Base-by-base conservation (phyloP, 2,888 invertebrate species). In the Patella pellucida region DNA sequence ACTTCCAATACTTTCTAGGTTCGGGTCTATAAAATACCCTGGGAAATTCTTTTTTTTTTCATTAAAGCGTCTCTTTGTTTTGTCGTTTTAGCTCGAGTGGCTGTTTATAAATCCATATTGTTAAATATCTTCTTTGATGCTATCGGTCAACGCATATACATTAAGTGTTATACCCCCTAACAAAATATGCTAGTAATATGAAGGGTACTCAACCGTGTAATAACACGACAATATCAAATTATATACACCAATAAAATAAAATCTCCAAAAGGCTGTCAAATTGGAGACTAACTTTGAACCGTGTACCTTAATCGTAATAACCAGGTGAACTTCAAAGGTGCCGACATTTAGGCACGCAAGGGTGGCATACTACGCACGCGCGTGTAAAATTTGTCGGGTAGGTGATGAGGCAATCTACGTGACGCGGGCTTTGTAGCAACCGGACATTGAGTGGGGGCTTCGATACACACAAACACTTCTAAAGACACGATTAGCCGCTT, bases 381-480 rank as follows among this genome's bases (percentile, higher is more conserved):
- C 62, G 19, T 62, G 62, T 62, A 9, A 62, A 62, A 62, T 62
- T 19, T 62, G 14, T 14, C 62, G n/a, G 23, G 62, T 62, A 62
- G 62, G 62, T 62, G 62, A 62, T 23, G 62, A 62, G 23, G 62
- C 62, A 62, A 62, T 62, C 62, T 62, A 62, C 62, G 62, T 62
- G 62, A 62, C 62, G 62, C 19, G 14, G 19, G 62, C 62, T 62
- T 62, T 62, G 62, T 62, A 23, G 23, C 62, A 14, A 62, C 62
- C 62, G 62, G 62, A 62, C 62, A 62, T 62, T 62, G 62, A 62
- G 62, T 19, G 14, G 23, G 62, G 62, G 23, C 14, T 23, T 62
- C 62, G 62, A 62, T 62, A 62, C 62, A 62, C 62, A 62, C 14
- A 62, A 62, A 62, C 62, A 62, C 62, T 62, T 62, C 62, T 62